Conservation (phyloP, 2,797 vertebrate genomes). For the Centropyge bicolor region DNA sequence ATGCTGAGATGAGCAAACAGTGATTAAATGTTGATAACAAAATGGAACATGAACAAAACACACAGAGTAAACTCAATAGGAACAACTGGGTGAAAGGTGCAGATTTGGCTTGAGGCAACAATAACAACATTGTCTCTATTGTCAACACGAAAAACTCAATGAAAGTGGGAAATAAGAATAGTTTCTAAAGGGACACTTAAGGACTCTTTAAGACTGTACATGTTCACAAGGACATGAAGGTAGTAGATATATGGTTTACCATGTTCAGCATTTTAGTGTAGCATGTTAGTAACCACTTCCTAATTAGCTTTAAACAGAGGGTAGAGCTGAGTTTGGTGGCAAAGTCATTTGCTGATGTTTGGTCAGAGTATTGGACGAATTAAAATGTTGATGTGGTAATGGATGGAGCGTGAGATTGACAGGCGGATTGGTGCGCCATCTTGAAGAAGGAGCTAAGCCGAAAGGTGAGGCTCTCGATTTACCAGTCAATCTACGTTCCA, state of each 20-base stretch:
- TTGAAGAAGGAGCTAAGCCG: too few species aligned
- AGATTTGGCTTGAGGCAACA: conserved; percentile 12
- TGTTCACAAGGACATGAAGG: too few species aligned
- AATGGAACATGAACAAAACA: conserved; percentile 25
- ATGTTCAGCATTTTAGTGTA: too few species aligned
- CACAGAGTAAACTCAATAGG: conserved; percentile 9
- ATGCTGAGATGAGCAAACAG: conserved; percentile 28
- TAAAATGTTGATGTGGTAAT: neutral
- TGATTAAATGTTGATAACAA: conserved; percentile 25
- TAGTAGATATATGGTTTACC: neutral
- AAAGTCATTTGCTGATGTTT: neutral
- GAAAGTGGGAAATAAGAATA: neutral
- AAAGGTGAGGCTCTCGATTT: too few species aligned
- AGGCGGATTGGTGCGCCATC: too few species aligned
- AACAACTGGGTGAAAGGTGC: conserved; percentile 17
- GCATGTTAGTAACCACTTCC: too few species aligned
- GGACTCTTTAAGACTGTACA: neutral
- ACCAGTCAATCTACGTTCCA: too few species aligned
- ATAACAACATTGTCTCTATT: neutral
- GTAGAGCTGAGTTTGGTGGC: too few species aligned
- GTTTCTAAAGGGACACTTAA: neutral
- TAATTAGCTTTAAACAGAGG: too few species aligned
- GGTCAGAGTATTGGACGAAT: neutral
- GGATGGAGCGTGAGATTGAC: too few species aligned
- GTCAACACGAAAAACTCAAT: conserved; percentile 16